These are phyloP conservation scores for Lithophane semibrunnea DNA, from an alignment of 2,888 invertebrate genomes.

Conservation along the genomic window DNA sequence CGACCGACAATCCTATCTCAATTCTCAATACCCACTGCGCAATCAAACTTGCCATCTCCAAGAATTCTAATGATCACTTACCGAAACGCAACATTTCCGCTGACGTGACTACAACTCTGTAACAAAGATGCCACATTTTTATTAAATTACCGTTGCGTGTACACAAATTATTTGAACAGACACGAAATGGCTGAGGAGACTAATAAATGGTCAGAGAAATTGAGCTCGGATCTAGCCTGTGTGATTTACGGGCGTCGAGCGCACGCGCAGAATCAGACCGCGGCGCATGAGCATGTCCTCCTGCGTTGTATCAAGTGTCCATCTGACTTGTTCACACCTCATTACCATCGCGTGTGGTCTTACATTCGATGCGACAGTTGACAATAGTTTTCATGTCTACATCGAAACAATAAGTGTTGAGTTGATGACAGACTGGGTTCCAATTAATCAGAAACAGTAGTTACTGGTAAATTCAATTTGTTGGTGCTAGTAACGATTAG, in stretches of 20 bases:
- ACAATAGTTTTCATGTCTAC: slow-evolving; percentile 44
- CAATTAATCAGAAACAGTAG: slow-evolving; percentile 36
- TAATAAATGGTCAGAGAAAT: slow-evolving; percentile 62
- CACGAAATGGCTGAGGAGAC: slow-evolving; percentile 48
- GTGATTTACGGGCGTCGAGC: slow-evolving; percentile 58
- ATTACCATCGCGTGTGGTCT: slow-evolving; percentile 46
- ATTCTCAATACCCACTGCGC: slow-evolving; percentile 3
- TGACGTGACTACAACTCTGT: slow-evolving; percentile 56
- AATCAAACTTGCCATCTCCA: slow-evolving; percentile 28
- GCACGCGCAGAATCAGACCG: slow-evolving; percentile 67
- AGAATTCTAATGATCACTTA: slow-evolving; percentile 37
- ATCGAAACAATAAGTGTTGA: slow-evolving; percentile 31
- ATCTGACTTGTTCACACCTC: slow-evolving; percentile 62
- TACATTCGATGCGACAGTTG: slow-evolving; percentile 26
- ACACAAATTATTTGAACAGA: slow-evolving; percentile 62
- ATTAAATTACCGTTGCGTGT: slow-evolving; percentile 61
- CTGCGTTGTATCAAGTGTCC: slow-evolving; percentile 61
- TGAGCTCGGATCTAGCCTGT: slow-evolving; percentile 58
- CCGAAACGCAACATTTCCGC: slow-evolving; percentile 48
- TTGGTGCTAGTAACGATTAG: slow-evolving; percentile 18
- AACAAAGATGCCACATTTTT: slow-evolving; percentile 55
- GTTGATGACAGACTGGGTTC: slow-evolving; percentile 25
- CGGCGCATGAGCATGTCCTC: slow-evolving; percentile 60
- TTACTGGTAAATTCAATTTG: slow-evolving; percentile 28
- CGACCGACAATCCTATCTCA: background rate